Base-by-base conservation (phyloP, 2,113 vertebrate species). In the Seriola aureovittata region DNA sequence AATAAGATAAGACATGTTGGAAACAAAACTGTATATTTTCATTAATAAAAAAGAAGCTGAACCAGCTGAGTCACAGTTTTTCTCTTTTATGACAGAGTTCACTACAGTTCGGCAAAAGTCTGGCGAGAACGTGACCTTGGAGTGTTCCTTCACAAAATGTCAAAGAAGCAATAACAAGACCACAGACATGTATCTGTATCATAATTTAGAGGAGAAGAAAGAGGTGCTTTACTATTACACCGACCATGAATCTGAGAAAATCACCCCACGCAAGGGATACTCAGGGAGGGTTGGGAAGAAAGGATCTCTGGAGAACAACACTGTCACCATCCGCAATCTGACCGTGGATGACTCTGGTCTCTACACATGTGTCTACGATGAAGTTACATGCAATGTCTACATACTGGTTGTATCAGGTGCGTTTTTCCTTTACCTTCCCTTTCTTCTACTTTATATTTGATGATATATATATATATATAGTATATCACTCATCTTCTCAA, bases 301-400 rank as follows among this genome's bases (percentile, higher is more conserved):
- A 0, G n/a, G 54, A 1, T 2, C 5, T 11, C 0, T 5, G 4
- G 1, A 0, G 9, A n/a, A 64, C 13, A 52, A 80, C 58, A 1
- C 0, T 1, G 23, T 89, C 74, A 91, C 74, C 81, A 70, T 94
- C 50, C 50, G 13, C 3, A 58, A 82, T 12, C 59, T 93, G 59
- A 84, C 64, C 0, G 7, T 38, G 8, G 0, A 34, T 0, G 90
- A 93, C 32, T 34, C n/a, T 4, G 93, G 88, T 3, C 0, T 85
- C 46, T 94, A 91, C 84, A 70, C 0, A 1, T 92, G 91, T 19
- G 48, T 17, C 57, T 91, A 75, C 71, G 4, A 0, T 0, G 0
- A 6, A 0, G 0, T 4, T 0, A 0, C 0, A 0, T 66, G 81
- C 42, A 62, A 23, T 0, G 0, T 4, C 63, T 50, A 42, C 66